A percentile compares a stretch with the other conserved stretches of the same genome.
Evolutionary conservation across 1,140 invertebrate genomes (phyloP).

Genomic region (Drosophila mojavensis): DNA sequence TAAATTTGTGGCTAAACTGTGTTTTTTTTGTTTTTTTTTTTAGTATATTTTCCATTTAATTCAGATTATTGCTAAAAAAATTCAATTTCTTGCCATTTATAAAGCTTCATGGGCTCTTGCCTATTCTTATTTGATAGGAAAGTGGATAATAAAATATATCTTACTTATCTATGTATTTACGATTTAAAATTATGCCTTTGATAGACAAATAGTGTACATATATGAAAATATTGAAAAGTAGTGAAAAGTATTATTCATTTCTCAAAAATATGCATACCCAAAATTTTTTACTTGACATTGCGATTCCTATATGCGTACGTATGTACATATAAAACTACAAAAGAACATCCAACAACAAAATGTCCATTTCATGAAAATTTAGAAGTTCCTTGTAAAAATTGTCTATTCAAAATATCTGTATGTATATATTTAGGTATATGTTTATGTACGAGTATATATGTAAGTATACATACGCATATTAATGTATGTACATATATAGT

Average conservation of each 20-base stretch:
- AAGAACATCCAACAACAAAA: constrained; percentile 64
- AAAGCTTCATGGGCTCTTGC: constrained; percentile 66
- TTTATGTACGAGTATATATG: constrained; percentile 38
- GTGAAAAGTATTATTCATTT: constrained; percentile 60
- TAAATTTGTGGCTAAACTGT: constrained; percentile 8
- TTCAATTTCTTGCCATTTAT: constrained; percentile 40
- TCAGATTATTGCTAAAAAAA: constrained; percentile 44
- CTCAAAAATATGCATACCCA: constrained; percentile 71
- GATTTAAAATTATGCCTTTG: constrained; percentile 29
- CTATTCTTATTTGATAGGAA: constrained; percentile 20
- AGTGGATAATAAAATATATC: constrained; percentile 67
- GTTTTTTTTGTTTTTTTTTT: not conserved
- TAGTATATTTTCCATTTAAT: constrained; percentile 32
- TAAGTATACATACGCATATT: constrained; percentile 31
- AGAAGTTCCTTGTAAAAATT: constrained; percentile 68
- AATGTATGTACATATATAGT: constrained; percentile 6
- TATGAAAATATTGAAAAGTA: constrained; percentile 24
- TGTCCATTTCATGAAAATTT: constrained; percentile 39
- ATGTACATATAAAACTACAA: constrained; percentile 72
- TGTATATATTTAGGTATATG: constrained; percentile 39
- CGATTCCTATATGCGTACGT: constrained; percentile 32
- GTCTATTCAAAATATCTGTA: constrained; percentile 76
- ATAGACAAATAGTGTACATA: constrained; percentile 24
- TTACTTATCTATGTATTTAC: constrained; percentile 33
- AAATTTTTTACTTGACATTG: constrained; percentile 50